Percentiles rank a stretch among this genome's conserved stretches.
Evolutionary conservation across 1,140 invertebrate genomes (phyloP).

Genomic region (Drosophila suzukii): DNA sequence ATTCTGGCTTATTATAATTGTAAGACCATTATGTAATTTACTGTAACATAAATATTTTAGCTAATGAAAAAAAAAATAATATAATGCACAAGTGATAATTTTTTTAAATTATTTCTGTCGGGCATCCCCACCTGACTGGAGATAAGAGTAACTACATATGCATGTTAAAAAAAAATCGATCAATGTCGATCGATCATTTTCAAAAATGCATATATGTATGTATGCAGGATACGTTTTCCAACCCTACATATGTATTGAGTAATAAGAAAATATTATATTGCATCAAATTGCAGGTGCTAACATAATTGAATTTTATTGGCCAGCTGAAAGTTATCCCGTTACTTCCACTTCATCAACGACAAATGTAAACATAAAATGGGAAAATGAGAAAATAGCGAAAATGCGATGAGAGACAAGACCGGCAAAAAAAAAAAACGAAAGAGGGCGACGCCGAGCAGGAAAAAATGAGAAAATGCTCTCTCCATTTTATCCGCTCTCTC

Average conservation of each 20-base stretch:
- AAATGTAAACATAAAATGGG: conserved; percentile 53
- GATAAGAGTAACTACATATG: background rate
- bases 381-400: conserved; percentile 35
- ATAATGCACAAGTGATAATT: no score
- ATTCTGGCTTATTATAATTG: no score
- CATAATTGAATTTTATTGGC: conserved; percentile 31
- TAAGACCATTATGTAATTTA: no score
- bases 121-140: background rate
- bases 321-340: conserved; percentile 42
- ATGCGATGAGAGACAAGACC: conserved; percentile 31
- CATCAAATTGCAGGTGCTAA: conserved; percentile 8
- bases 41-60: no score
- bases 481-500: background rate
- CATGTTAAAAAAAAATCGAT: background rate
- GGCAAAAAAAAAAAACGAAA: conserved; percentile 28
- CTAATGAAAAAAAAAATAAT: no score
- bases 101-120: no score
- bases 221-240: background rate
- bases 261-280: conserved; percentile 3
- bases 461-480: conserved; percentile 7
- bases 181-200: background rate
- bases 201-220: background rate
- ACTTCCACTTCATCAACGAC: conserved; percentile 62
- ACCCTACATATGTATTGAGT: no score
- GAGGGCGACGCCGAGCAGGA: conserved; percentile 33